phyloP scores from a whole-genome alignment of 2,797 vertebrate species.

The Pseudochaenichthys georgianus region DNA sequence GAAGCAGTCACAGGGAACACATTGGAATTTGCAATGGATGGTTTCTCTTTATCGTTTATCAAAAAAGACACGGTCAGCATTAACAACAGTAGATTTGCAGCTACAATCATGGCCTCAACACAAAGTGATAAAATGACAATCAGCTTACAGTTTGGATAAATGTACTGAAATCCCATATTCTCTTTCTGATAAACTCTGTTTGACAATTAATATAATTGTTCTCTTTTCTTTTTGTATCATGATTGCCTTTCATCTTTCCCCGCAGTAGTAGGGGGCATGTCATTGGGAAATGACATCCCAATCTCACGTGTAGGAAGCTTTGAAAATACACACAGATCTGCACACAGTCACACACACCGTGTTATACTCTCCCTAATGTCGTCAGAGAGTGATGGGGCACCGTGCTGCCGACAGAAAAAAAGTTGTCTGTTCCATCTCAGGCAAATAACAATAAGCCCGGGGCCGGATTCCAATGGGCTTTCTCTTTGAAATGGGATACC shows the following conservation, averaged over 20 bases:
- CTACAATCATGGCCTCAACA: background rate
- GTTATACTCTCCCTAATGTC: constrained; percentile 70
- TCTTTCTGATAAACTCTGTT: background rate
- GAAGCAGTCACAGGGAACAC: background rate
- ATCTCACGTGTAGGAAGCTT: constrained; percentile 67
- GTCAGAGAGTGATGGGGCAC: constrained; percentile 80
- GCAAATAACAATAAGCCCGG: constrained; percentile 84
- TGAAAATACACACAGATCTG: constrained; percentile 50
- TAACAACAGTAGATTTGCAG: background rate
- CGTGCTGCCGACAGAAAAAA: constrained; percentile 78
- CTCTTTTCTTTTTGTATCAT: background rate
- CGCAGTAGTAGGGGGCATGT: constrained; percentile 32
- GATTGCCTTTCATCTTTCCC: constrained; percentile 10
- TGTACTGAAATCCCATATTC: background rate
- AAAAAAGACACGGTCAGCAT: background rate
- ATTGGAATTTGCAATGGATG: background rate
- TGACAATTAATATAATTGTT: background rate
- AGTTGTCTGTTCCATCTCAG: constrained; percentile 83
- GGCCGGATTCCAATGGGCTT: constrained; percentile 79
- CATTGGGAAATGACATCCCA: constrained; percentile 64
- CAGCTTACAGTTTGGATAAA: background rate
- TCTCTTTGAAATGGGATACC: constrained; percentile 89
- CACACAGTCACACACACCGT: background rate
- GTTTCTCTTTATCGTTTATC: background rate
- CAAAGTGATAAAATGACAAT: background rate